phyloP scores from a whole-genome alignment of 2,113 vertebrate species.

The Aptenodytes patagonicus region DNA sequence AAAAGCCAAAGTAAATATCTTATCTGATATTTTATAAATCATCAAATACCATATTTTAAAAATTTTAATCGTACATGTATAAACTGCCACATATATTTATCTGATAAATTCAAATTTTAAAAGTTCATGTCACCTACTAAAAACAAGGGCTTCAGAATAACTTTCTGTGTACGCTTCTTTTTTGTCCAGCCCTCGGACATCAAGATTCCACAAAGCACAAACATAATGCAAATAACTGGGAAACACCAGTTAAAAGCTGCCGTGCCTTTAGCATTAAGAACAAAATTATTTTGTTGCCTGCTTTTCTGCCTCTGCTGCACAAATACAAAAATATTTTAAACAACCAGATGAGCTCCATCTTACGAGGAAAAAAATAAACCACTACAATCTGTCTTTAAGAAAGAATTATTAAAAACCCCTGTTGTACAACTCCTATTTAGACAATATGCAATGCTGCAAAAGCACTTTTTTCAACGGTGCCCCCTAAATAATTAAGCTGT shows the following conservation, averaged over 20 bases:
- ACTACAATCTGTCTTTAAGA: slow-evolving; percentile 34
- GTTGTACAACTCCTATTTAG: slow-evolving; percentile 50
- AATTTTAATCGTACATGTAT: background rate
- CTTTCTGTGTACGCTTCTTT: background rate
- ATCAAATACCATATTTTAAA: slow-evolving; percentile 49
- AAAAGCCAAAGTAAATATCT: slow-evolving; percentile 66
- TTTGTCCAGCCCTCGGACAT: background rate
- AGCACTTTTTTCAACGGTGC: slow-evolving; percentile 72
- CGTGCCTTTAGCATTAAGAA: background rate
- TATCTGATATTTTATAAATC: slow-evolving; percentile 63
- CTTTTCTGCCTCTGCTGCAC: background rate
- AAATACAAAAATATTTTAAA: background rate
- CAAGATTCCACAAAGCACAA: slow-evolving; percentile 8
- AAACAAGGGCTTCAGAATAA: slow-evolving; percentile 31
- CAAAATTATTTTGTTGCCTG: background rate
- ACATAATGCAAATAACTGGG: background rate
- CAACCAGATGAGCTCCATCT: background rate
- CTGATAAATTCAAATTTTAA: slow-evolving; percentile 53
- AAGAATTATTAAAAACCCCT: slow-evolving; percentile 38
- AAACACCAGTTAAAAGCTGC: background rate
- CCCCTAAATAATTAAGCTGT: slow-evolving; percentile 83
- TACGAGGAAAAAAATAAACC: background rate
- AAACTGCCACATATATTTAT: slow-evolving; percentile 51
- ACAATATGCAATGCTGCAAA: slow-evolving; percentile 73
- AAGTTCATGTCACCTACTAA: slow-evolving; percentile 31